Conservation (phyloP, 2,888 invertebrate genomes). For the Galerucella pusilla region DNA sequence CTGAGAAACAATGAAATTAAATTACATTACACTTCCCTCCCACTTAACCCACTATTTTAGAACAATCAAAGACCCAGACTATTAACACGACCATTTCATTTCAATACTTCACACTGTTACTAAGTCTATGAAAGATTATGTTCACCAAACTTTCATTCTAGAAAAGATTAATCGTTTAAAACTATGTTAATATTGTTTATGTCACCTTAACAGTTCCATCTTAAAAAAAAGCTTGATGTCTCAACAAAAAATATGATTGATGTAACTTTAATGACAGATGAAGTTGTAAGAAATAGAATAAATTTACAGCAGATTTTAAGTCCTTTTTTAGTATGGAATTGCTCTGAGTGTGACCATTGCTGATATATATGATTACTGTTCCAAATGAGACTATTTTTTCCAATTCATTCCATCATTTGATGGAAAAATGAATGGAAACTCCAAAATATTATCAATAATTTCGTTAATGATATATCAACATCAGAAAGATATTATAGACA, state of each 20-base stretch:
- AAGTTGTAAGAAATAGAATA: neutral
- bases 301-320: neutral
- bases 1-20: no score
- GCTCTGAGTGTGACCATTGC: no score
- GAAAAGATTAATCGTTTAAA: conserved; percentile 49
- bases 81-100: conserved; percentile 16
- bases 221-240: conserved; percentile 31
- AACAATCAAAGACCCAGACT: conserved; percentile 1
- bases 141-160: conserved; percentile 47
- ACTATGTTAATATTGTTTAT: conserved; percentile 46
- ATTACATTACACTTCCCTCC: no score
- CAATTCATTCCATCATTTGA: no score
- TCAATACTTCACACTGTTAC: conserved; percentile 16
- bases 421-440: no score
- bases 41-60: neutral
- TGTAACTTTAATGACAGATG: neutral
- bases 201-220: conserved; percentile 45
- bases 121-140: conserved; percentile 39
- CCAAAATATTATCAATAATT: no score
- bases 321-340: no score
- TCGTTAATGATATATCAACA: no score
- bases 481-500: no score
- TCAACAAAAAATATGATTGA: conserved; percentile 39
- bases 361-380: no score
- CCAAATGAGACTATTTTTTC: no score